phyloP scores from a whole-genome alignment of 2,113 vertebrate genomes.

The Puffinus mauretanicus region DNA sequence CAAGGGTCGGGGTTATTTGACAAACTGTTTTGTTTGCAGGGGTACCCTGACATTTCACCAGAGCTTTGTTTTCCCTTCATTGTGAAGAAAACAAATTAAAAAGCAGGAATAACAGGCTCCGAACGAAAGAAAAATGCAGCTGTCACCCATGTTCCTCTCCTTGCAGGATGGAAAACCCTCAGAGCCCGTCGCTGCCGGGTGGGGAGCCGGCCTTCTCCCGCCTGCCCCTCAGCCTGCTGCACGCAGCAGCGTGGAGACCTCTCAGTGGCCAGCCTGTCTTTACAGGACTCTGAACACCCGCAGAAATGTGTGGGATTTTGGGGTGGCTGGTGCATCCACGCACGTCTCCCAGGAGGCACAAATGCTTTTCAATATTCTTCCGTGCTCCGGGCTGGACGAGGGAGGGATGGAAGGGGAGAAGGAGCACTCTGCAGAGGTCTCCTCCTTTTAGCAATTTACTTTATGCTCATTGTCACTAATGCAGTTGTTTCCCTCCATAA shows the following conservation, averaged over 20 bases:
- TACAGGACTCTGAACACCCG: neutral
- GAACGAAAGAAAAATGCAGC: neutral
- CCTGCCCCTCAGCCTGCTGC: neutral
- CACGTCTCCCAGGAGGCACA: neutral
- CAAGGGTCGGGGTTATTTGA: neutral
- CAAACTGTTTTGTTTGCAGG: neutral
- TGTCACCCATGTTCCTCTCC: neutral
- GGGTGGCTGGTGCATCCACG: neutral
- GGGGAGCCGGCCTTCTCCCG: neutral
- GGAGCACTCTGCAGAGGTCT: neutral
- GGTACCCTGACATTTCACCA: neutral
- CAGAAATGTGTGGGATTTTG: neutral
- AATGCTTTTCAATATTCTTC: neutral
- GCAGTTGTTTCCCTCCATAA: neutral
- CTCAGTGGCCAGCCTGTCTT: neutral
- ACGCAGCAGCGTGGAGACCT: neutral
- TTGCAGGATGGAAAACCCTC: neutral
- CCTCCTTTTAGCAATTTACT: neutral
- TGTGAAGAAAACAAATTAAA: neutral
- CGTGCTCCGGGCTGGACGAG: neutral
- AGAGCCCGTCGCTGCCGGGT: rapidly evolving
- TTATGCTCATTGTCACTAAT: neutral
- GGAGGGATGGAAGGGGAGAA: neutral
- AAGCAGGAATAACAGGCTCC: neutral
- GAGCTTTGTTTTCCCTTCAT: neutral